Base-by-base conservation (phyloP, 2,888 invertebrate species). In the Diaperis boleti region DNA sequence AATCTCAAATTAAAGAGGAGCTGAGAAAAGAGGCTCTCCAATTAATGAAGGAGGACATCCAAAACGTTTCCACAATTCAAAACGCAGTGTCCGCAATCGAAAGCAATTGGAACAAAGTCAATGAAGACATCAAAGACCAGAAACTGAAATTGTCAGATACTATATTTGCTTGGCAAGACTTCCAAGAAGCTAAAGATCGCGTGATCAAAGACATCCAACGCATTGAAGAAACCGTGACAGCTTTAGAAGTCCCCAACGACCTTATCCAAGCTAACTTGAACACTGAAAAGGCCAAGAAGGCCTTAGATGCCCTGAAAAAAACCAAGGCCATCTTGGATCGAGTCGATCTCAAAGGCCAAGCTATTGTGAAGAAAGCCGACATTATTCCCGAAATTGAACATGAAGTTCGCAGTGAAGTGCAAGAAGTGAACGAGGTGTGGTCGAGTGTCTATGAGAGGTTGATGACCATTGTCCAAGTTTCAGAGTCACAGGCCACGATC, bases 401-500 rank as follows among this genome's bases (percentile, higher is more conserved):
- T 4, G 86, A 88, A 59, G 78, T 87, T 29, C 84, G 85, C 72
- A 84, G 87, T 55, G 87, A 90, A 29, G 81, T 92, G 60, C 82
- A 86, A 50, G 82, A 84, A 54, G 85, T 88, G 0, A 89, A 90
- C 65, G 85, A 86, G 15, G 85, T 85, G 11, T 92, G 91, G 88
- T 90, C 91, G 63, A 87, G 88, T 67, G 84, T 87, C 0, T 89
- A 91, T 71, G 90, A 92, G 65, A 86, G 87, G 44, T 86, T 92
- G 2, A 85, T 90, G 3, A 91, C 90, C 69, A 86, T 89, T 69
- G 88, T 90, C 14, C 93, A 94, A 78, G 89, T 89, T 54, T 87
- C 92, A 47, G 96, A 97, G 81, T 92, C 94, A 0, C 95, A 96
- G 80, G 85, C 91, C 0, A 90, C 93, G n/a, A 91, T 96, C 52